phyloP scores from a whole-genome alignment of 1,140 invertebrate species.

The Uloborus diversus region DNA sequence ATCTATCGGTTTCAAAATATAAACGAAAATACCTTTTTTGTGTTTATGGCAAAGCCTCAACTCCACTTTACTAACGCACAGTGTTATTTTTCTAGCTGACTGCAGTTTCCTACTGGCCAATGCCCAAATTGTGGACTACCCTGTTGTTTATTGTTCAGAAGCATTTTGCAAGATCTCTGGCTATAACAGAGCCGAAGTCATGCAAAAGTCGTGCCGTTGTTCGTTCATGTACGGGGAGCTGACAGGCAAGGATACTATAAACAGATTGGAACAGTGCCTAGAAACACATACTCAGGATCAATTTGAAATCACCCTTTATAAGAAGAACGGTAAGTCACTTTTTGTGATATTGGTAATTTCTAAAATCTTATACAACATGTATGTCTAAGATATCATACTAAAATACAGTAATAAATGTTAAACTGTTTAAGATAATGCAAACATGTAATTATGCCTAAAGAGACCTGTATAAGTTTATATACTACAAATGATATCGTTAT shows the following conservation, averaged over 20 bases:
- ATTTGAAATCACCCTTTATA: constrained; percentile 98
- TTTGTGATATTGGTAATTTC: no score
- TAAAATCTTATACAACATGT: no score
- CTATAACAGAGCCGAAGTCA: constrained; percentile 96
- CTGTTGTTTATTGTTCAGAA: constrained; percentile 99
- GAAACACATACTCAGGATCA: constrained; percentile 92
- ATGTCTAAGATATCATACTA: no score
- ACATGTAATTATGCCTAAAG: no score
- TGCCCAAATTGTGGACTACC: constrained; percentile 99
- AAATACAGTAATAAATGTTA: no score
- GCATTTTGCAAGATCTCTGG: constrained; percentile 99
- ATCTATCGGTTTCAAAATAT: no score
- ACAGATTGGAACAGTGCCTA: constrained; percentile 90
- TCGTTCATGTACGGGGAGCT: constrained; percentile 99
- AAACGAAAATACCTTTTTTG: no score
- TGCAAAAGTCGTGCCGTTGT: constrained; percentile 92
- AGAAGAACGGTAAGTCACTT: constrained; percentile 96
- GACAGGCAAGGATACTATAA: constrained; percentile 95
- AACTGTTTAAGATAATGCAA: no score
- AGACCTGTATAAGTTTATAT: no score
- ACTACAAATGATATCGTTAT: no score
- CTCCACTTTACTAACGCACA: no score
- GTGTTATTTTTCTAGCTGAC: constrained; percentile 83
- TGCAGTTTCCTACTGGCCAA: constrained; percentile 99
- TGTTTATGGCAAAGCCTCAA: no score